These are phyloP conservation scores for Brachyopa scutellaris DNA, from an alignment of 2,888 invertebrate genomes.

Conservation along the genomic window DNA sequence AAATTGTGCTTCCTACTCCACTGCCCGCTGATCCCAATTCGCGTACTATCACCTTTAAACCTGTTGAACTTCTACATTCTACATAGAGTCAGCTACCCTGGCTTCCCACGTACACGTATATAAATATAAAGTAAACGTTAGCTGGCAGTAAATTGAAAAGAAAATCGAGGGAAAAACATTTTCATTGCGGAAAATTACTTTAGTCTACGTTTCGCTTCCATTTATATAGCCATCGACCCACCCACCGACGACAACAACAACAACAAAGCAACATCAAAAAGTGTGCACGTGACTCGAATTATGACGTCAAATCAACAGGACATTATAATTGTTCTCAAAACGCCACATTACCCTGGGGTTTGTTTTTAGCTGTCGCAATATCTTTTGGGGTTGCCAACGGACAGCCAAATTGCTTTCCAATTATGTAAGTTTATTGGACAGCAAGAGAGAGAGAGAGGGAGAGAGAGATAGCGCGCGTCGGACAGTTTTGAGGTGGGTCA, in stretches of 20 bases:
- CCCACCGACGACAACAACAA: not conserved
- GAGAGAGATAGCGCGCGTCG: too few species aligned
- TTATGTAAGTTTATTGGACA: conserved; percentile 20
- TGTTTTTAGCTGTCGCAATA: conserved; percentile 3
- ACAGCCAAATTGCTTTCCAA: conserved; percentile 24
- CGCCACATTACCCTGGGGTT: not conserved
- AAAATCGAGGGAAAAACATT: not conserved
- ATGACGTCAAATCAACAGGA: conserved; percentile 55
- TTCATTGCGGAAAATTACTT: conserved; percentile 20
- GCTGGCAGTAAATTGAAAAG: not conserved
- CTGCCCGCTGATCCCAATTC: not conserved
- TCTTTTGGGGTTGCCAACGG: not conserved
- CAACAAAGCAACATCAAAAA: not conserved
- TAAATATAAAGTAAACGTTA: not conserved
- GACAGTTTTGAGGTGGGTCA: not conserved
- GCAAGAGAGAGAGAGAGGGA: too few species aligned
- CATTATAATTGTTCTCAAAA: conserved; percentile 45
- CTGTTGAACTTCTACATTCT: conserved; percentile 8
- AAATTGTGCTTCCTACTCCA: not conserved
- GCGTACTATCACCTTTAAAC: not conserved
- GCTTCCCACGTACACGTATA: not conserved
- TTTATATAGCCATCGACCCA: conserved; percentile 1
- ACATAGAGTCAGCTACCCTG: not conserved
- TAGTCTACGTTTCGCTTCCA: conserved; percentile 7
- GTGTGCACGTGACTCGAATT: conserved; percentile 43